phyloP scores from a whole-genome alignment of 30 jellyfish, hydroid and myxozoan genomes.

The Pseudorhiza aurosa region DNA sequence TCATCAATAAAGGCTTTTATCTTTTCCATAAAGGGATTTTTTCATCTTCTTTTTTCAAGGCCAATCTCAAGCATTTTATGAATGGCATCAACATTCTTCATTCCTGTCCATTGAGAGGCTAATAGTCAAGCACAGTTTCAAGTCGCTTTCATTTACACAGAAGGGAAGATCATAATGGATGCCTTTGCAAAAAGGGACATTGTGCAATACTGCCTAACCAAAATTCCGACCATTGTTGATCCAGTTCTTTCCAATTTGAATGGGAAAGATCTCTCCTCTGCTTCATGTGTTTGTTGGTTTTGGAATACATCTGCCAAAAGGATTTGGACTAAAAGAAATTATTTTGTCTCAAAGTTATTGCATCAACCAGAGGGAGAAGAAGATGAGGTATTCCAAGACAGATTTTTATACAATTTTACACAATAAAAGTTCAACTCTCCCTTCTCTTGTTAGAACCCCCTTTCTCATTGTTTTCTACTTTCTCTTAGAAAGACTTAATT shows the following conservation, averaged over 20 bases:
- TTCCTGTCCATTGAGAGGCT: too few relatives aligned
- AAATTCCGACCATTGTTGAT: constrained; percentile 36
- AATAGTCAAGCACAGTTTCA: too few relatives aligned
- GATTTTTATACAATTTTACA: not conserved
- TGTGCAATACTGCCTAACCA: constrained; percentile 35
- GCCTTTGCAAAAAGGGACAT: too few relatives aligned
- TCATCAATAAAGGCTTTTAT: too few relatives aligned
- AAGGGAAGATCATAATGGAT: not conserved
- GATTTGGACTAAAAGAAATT: constrained; percentile 13
- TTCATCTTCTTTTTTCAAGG: too few relatives aligned
- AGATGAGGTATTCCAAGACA: not conserved
- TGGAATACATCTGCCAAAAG: constrained; percentile 59
- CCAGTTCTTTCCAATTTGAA: constrained; percentile 8
- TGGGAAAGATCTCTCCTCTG: constrained; percentile 36
- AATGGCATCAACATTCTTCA: too few relatives aligned
- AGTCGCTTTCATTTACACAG: not conserved
- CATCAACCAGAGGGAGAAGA: constrained; percentile 28
- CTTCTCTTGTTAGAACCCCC: not conserved
- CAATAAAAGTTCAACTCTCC: not conserved
- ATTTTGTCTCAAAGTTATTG: not conserved
- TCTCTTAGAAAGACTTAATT: not conserved
- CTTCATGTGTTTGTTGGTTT: constrained; percentile 64
- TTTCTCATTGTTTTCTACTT: too few relatives aligned
- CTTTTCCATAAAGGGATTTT: too few relatives aligned
- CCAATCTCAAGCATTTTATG: too few relatives aligned